phyloP scores from a whole-genome alignment of 37 sponge, comb jelly and placozoan genomes.

The Mnemiopsis leidyi region DNA sequence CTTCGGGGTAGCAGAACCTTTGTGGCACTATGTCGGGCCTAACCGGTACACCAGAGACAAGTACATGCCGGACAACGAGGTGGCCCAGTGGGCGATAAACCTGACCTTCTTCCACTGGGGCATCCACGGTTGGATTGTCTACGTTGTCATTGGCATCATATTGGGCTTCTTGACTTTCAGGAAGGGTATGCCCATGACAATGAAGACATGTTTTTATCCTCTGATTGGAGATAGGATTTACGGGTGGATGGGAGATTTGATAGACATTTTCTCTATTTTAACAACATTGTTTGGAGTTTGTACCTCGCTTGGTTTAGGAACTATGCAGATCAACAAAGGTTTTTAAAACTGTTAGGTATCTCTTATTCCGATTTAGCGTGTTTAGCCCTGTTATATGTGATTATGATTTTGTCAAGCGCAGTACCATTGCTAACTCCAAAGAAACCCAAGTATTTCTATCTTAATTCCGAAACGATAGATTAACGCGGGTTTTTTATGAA shows the following conservation, averaged over 20 bases:
- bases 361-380: too few relatives aligned
- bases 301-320: conserved; percentile 29
- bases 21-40: conserved; percentile 54
- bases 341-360: too few relatives aligned
- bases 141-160: conserved; percentile 41
- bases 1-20: conserved; percentile 54
- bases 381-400: too few relatives aligned
- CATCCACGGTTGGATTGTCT: conserved; percentile 55
- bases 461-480: too few relatives aligned
- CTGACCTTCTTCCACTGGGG: conserved; percentile 61
- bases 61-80: conserved; percentile 60
- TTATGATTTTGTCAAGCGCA: too few relatives aligned
- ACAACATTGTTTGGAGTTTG: conserved; percentile 60
- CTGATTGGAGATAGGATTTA: conserved; percentile 31
- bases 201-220: conserved; percentile 62
- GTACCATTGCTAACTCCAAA: too few relatives aligned
- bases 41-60: conserved; percentile 58
- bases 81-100: conserved; percentile 64
- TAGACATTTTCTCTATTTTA: conserved; percentile 37
- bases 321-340: conserved; percentile 41
- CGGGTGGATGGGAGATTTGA: conserved; percentile 36
- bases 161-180: conserved; percentile 51
- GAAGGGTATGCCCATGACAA: conserved; percentile 59
- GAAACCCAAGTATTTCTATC: too few relatives aligned
- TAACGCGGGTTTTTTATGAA: too few relatives aligned